Base-by-base conservation (phyloP, 1,140 invertebrate genomes). In the Cherax quadricarinatus region DNA sequence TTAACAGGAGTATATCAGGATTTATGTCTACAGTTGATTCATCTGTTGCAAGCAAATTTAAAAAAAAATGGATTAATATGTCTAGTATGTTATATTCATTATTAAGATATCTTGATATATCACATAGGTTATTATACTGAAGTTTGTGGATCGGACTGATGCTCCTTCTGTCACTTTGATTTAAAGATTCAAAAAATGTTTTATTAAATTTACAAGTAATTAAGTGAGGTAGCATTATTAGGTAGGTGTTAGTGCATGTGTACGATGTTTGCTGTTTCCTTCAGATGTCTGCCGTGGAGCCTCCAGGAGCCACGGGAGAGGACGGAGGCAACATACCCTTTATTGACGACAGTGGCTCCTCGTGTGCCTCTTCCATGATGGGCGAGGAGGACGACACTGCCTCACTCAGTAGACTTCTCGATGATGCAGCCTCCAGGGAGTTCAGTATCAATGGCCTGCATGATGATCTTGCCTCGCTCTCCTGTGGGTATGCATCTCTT, bases 371-470 rank as follows among this genome's bases (percentile, higher is more conserved):
- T 16, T 94, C 93, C 53, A 83, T 92, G 60, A 57, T 94, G 83
- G 93, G 92, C 16, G 89, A 89, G 3, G 85, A 86, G 41, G 78
- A 86, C 24, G 93, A 94, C 86, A 89, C 93, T 12, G 81, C 88
- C 57, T 94, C 93, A 24, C 75, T 94, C 21, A 94, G 91, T 62
- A 85, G 90, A 51, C 86, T 94, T n/a, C 57, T 94, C 53, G 91
- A 93, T n/a, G 93, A 94, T 60, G 92, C 92, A 9, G 93, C 92
- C 75, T 93, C 93, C 51, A 88, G 93, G 62, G 89, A 94, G 81
- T 85, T 94, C 21, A 94, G 93, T 84, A 92, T 94, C 70, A 93
- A 94, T 57, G 92, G 92, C 48, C 90, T 94, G 18, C 92, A 93
- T 48, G 93, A 94, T 60, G 93, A 94, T 62, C 78, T 93, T 9